A percentile compares a stretch with the other conserved stretches of the same genome.
These are phyloP conservation scores for Antechinus stuartii DNA, from an alignment of 2,113 vertebrate genomes.

Conservation along the genomic window DNA sequence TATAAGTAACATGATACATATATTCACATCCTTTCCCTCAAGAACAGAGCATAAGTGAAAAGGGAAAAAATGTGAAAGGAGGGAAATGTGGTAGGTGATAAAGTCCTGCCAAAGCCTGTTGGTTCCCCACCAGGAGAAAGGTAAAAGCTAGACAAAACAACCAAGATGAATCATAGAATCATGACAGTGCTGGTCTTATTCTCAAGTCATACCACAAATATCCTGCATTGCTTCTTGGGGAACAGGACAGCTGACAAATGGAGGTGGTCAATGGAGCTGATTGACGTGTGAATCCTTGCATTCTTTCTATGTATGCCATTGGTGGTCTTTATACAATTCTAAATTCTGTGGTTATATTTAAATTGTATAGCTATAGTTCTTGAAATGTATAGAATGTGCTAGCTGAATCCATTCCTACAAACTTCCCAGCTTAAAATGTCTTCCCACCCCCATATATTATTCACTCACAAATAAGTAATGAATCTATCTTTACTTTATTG, in stretches of 20 bases:
- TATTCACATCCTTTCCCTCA: background rate
- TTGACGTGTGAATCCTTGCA: background rate
- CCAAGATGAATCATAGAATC: background rate
- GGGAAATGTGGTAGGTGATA: background rate
- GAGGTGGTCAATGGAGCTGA: background rate
- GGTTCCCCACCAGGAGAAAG: background rate
- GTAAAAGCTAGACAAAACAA: background rate
- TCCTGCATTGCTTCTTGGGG: background rate
- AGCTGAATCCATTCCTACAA: background rate
- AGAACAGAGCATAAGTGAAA: background rate
- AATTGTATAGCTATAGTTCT: background rate
- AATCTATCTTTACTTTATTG: background rate
- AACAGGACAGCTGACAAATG: background rate
- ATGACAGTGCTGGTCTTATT: background rate
- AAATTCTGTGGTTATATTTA: background rate
- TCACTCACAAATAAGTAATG: background rate
- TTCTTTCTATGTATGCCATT: background rate
- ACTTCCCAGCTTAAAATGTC: background rate
- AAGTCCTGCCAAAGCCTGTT: background rate
- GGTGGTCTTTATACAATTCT: background rate
- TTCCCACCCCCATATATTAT: background rate
- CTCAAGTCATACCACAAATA: background rate
- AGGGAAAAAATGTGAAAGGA: background rate
- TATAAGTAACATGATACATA: constrained; percentile 24
- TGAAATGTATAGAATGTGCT: background rate